Evolutionary conservation across 2,888 invertebrate genomes (phyloP).

Genomic region (Aphidius colemani): DNA sequence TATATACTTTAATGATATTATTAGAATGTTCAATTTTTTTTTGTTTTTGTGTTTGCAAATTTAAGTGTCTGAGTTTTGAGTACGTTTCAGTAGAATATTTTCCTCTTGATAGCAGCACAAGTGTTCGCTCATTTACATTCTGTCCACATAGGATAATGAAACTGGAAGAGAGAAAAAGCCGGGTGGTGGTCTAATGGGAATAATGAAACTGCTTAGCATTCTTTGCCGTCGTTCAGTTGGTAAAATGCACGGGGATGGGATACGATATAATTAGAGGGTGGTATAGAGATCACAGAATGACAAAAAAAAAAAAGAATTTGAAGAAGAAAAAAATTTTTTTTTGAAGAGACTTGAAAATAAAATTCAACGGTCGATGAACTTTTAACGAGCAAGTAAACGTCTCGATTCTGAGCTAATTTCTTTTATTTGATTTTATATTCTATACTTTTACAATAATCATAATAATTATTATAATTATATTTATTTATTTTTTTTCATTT

Average conservation of each 20-base stretch:
- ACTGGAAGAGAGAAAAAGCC: conserved; percentile 56
- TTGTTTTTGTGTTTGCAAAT: conserved; percentile 27
- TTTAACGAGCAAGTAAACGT: conserved; percentile 14
- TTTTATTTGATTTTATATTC: background rate
- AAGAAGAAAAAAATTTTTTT: background rate
- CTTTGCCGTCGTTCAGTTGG: conserved; percentile 43
- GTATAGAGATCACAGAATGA: conserved; percentile 14
- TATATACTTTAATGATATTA: too few relatives aligned
- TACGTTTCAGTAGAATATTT: conserved; percentile 18
- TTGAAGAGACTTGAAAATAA: background rate
- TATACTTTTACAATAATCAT: background rate
- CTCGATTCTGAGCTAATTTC: conserved; percentile 7
- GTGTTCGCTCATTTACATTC: conserved; percentile 54
- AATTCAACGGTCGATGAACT: conserved; percentile 15
- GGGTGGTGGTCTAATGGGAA: conserved; percentile 56
- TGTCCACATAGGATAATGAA: conserved; percentile 56
- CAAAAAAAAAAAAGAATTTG: conserved; percentile 46
- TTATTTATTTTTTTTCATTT: background rate
- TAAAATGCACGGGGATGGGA: conserved; percentile 23
- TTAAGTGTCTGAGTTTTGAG: conserved; percentile 41
- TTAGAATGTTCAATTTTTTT: too few relatives aligned
- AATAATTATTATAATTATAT: background rate
- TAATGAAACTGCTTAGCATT: conserved; percentile 59
- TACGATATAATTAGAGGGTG: conserved; percentile 19
- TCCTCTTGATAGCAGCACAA: conserved; percentile 29